A percentile compares a stretch with the other conserved stretches of the same genome.
Conservation (phyloP, 2,113 vertebrate genomes). For the Acanthochromis polyacanthus region DNA sequence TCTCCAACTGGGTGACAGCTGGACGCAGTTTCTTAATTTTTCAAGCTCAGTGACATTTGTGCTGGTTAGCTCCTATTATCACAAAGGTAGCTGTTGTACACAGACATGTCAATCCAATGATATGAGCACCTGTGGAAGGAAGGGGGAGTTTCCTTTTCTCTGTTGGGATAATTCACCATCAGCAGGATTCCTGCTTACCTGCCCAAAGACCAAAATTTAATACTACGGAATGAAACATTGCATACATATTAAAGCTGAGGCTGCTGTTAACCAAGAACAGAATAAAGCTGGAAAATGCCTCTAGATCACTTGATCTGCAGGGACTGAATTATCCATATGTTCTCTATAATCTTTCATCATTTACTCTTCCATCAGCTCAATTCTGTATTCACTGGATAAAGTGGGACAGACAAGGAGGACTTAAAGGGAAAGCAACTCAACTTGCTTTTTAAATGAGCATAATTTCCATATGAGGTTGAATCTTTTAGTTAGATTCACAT, state of each 20-base stretch:
- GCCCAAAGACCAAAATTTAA: constrained; percentile 37
- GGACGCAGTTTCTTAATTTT: constrained; percentile 34
- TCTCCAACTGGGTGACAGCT: constrained; percentile 25
- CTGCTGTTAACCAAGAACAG: constrained; percentile 5
- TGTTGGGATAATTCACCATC: constrained; percentile 39
- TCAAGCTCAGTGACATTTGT: constrained; percentile 23
- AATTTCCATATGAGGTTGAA: constrained; percentile 8
- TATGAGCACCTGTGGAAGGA: not conserved
- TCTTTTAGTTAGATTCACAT: not conserved
- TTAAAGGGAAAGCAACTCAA: constrained; percentile 24
- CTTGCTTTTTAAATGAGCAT: constrained; percentile 6
- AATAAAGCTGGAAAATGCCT: not conserved
- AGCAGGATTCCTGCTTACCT: constrained; percentile 31
- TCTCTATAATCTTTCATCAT: constrained; percentile 30
- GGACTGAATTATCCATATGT: constrained; percentile 2
- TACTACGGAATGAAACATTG: constrained; percentile 13
- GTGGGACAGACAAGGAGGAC: not conserved
- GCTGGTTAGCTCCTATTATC: constrained; percentile 35
- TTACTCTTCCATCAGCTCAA: constrained; percentile 3
- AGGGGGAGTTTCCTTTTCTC: not conserved
- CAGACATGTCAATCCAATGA: constrained; percentile 39
- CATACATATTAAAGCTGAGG: not conserved
- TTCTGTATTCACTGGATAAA: constrained; percentile 26
- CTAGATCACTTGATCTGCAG: constrained; percentile 6
- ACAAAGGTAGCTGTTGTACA: constrained; percentile 21